These are phyloP conservation scores for Trichogramma pretiosum DNA, from an alignment of 1,140 invertebrate species.

Conservation along the genomic window DNA sequence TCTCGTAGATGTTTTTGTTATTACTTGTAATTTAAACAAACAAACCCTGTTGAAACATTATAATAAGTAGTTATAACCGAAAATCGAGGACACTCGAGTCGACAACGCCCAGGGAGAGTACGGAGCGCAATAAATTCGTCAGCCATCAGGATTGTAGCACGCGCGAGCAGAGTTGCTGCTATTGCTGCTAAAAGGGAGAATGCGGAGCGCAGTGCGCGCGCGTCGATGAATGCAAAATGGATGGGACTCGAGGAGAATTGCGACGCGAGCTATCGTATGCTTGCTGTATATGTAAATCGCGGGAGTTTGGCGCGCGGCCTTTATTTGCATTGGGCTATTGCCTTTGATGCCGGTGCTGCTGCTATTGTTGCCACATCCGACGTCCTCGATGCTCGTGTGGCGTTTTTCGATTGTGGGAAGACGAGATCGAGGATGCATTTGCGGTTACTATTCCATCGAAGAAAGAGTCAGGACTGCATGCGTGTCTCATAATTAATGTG, in stretches of 20 bases:
- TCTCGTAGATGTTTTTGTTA: no score
- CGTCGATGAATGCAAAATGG: slow-evolving; percentile 35
- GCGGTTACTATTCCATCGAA: no score
- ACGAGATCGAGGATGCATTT: slow-evolving; percentile 17
- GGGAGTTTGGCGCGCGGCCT: slow-evolving; percentile 20
- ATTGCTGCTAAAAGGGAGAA: slow-evolving; percentile 1
- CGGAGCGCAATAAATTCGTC: slow-evolving; percentile 22
- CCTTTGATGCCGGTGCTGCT: slow-evolving; percentile 27
- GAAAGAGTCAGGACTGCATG: no score
- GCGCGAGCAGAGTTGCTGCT: slow-evolving; percentile 2
- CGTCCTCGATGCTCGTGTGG: background rate
- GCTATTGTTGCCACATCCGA: slow-evolving; percentile 18
- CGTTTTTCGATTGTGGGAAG: slow-evolving; percentile 6
- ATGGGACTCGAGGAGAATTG: slow-evolving; percentile 29
- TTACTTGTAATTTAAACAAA: no score
- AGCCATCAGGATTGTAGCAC: background rate
- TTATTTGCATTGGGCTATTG: slow-evolving; percentile 33
- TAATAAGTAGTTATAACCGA: no score
- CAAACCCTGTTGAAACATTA: no score
- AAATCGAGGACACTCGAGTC: background rate
- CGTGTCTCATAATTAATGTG: no score
- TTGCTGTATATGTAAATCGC: slow-evolving; percentile 31
- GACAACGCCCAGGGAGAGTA: no score
- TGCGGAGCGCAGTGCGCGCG: slow-evolving; percentile 15
- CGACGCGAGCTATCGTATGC: slow-evolving; percentile 15